Evolutionary conservation across 2,113 vertebrate species (phyloP).

Genomic region (Lagopus muta): DNA sequence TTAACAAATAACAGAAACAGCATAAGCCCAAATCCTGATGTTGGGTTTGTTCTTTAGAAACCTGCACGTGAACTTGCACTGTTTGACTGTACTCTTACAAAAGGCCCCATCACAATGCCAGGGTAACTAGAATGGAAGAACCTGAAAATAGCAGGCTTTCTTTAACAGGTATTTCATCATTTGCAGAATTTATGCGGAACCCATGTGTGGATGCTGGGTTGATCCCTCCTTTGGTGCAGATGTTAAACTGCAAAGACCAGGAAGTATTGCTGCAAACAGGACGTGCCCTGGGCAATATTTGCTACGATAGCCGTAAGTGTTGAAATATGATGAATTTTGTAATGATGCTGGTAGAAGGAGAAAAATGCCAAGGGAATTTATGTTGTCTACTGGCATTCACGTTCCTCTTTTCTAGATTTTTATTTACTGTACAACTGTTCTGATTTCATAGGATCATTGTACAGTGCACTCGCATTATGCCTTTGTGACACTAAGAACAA

Average conservation of each 20-base stretch:
- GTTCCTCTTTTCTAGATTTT: neutral
- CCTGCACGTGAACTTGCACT: neutral
- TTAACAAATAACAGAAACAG: neutral
- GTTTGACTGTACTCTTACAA: neutral
- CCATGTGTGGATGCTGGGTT: constrained; percentile 94
- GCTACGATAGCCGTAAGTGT: constrained; percentile 99
- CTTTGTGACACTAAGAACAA: constrained; percentile 15
- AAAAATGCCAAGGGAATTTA: neutral
- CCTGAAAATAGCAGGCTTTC: neutral
- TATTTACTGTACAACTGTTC: neutral
- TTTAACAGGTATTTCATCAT: constrained; percentile 25
- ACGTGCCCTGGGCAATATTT: constrained; percentile 97
- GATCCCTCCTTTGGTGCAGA: constrained; percentile 93
- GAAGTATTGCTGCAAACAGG: constrained; percentile 97
- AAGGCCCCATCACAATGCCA: neutral
- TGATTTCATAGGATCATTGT: neutral
- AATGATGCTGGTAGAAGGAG: neutral
- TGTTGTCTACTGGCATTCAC: neutral
- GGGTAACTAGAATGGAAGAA: neutral
- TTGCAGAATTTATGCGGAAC: constrained; percentile 93
- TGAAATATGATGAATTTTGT: neutral
- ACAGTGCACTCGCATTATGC: neutral
- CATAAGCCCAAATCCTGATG: neutral
- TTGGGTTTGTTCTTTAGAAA: neutral
- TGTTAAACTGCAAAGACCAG: constrained; percentile 92